Conservation (phyloP, 2,888 invertebrate genomes). For the Pseudococcus jackbeardsleyi region DNA sequence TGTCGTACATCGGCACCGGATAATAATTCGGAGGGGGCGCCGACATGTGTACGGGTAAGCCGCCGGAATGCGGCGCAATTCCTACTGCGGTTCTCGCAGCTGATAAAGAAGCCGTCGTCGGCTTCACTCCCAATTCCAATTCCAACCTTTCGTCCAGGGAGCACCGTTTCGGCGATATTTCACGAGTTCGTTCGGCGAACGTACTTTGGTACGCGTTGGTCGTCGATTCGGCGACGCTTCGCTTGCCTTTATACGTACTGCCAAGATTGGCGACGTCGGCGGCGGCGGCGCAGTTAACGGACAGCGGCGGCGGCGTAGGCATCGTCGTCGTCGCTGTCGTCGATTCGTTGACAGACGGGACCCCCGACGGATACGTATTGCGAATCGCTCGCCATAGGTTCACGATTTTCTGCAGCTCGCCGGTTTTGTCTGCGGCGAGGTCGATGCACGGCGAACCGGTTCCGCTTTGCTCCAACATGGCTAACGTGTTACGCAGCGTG, state of each 20-base stretch:
- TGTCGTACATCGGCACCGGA: conserved; percentile 24
- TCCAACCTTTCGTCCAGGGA: conserved; percentile 76
- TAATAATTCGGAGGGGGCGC: conserved; percentile 15
- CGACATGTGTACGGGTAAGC: conserved; percentile 33
- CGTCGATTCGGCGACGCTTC: conserved; percentile 73
- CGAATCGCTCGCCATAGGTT: conserved; percentile 42
- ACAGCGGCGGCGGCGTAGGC: neutral
- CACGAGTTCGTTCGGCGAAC: conserved; percentile 67
- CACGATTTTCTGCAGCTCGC: conserved; percentile 11
- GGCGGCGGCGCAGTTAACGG: neutral
- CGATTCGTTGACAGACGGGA: neutral
- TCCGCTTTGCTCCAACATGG: neutral
- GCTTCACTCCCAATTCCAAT: conserved; percentile 74
- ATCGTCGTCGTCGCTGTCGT: neutral
- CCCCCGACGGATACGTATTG: neutral
- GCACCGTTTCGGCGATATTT: conserved; percentile 73
- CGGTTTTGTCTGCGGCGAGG: neutral
- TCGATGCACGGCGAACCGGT: neutral
- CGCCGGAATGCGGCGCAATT: neutral
- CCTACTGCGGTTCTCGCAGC: neutral
- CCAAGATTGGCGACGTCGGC: neutral
- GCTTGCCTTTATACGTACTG: conserved; percentile 38
- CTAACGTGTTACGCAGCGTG: neutral
- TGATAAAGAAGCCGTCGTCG: conserved; percentile 68
- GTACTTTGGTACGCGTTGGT: conserved; percentile 70